Conservation (phyloP, 2,113 vertebrate species). For the Campylomormyrus numenius region DNA sequence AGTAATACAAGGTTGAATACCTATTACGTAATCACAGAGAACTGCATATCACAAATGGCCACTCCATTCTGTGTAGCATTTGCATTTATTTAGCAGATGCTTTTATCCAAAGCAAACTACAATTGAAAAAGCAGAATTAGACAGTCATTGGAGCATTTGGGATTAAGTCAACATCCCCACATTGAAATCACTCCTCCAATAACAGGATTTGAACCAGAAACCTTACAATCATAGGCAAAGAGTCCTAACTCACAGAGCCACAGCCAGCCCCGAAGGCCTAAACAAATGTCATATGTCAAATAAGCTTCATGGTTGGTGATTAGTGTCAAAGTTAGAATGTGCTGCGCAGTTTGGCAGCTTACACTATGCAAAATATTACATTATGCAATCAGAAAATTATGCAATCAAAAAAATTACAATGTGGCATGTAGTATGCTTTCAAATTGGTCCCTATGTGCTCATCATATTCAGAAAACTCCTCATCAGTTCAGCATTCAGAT, state of each 20-base stretch:
- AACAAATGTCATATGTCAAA: neutral
- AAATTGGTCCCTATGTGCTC: neutral
- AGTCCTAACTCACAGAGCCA: neutral
- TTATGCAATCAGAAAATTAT: neutral
- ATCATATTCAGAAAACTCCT: neutral
- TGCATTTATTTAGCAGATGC: neutral
- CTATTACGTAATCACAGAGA: neutral
- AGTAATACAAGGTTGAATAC: neutral
- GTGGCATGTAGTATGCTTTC: neutral
- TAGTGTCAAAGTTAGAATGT: neutral
- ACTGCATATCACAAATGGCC: neutral
- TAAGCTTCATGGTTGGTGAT: neutral
- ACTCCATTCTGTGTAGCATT: neutral
- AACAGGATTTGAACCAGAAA: neutral
- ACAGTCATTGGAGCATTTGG: neutral
- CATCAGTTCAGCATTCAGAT: neutral
- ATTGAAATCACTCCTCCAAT: neutral
- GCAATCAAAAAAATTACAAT: neutral
- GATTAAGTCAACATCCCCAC: neutral
- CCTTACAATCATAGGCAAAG: neutral
- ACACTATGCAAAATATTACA: neutral
- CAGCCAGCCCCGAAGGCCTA: neutral
- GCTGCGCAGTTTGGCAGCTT: neutral
- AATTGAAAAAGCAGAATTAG: neutral
- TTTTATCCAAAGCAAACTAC: neutral